These are phyloP conservation scores for Agelas oroides DNA, from an alignment of 37 sponge, comb jelly and placozoan genomes.

Conservation along the genomic window DNA sequence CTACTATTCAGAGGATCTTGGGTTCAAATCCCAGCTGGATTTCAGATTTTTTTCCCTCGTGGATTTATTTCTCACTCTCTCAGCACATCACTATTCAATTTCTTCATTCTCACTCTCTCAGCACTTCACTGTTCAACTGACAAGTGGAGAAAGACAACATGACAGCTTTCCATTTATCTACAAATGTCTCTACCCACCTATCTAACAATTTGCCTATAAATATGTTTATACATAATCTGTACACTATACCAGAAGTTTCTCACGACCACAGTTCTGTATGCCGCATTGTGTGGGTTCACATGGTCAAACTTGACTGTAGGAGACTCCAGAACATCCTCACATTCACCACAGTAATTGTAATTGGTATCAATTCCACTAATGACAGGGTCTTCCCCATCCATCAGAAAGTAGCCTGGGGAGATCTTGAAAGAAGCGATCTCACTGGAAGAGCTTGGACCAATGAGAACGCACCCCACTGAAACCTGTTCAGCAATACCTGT, in stretches of 20 bases:
- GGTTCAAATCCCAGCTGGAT: too few relatives aligned
- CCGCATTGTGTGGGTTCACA: slow-evolving; percentile 40
- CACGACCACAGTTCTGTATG: slow-evolving; percentile 39
- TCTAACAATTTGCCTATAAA: too few relatives aligned
- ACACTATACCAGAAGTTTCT: slow-evolving; percentile 58
- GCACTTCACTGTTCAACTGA: too few relatives aligned
- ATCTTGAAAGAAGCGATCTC: not conserved
- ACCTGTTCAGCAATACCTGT: slow-evolving; percentile 39
- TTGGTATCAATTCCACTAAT: not conserved
- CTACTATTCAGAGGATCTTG: too few relatives aligned
- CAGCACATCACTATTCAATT: too few relatives aligned
- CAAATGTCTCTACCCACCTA: too few relatives aligned
- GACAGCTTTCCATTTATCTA: too few relatives aligned
- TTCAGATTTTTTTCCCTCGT: too few relatives aligned
- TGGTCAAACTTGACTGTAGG: slow-evolving; percentile 34
- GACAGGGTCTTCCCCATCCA: slow-evolving; percentile 11
- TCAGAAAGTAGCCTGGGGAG: not conserved
- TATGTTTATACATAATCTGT: too few relatives aligned
- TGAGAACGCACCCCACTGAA: slow-evolving; percentile 10
- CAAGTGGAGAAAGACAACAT: too few relatives aligned
- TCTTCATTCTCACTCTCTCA: too few relatives aligned
- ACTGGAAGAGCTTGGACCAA: slow-evolving; percentile 18
- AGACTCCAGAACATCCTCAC: not conserved
- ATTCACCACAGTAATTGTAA: not conserved
- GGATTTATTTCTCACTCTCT: too few relatives aligned